Conservation (phyloP, 64 coral and sea anemone species). For the Actinia tenebrosa region DNA sequence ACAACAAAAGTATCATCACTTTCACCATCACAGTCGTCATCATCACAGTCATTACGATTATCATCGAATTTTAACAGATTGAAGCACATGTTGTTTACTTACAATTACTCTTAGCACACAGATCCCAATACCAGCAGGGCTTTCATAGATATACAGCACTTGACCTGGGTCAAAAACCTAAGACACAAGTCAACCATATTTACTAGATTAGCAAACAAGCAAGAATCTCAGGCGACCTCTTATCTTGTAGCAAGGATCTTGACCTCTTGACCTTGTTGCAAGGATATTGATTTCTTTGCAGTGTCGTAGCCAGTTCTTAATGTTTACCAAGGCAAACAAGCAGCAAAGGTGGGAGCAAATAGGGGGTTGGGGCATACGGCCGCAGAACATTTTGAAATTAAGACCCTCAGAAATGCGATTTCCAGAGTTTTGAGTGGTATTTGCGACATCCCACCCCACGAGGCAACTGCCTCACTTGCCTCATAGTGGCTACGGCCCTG, state of each 20-base stretch:
- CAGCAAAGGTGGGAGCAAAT: too few relatives aligned
- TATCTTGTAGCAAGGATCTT: background rate
- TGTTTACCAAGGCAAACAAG: too few relatives aligned
- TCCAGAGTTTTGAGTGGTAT: too few relatives aligned
- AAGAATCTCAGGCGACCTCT: background rate
- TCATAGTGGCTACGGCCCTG: too few relatives aligned
- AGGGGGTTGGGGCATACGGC: too few relatives aligned
- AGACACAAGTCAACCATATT: background rate
- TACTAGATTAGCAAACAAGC: background rate
- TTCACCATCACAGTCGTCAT: background rate
- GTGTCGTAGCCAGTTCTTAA: too few relatives aligned
- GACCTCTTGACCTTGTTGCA: background rate
- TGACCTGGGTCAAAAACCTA: constrained; percentile 97
- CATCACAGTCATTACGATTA: background rate
- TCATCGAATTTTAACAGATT: background rate
- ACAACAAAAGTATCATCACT: too few relatives aligned
- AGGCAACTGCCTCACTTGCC: too few relatives aligned
- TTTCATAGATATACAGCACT: constrained; percentile 96
- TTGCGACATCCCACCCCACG: too few relatives aligned
- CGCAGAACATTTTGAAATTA: too few relatives aligned
- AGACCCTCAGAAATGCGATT: too few relatives aligned
- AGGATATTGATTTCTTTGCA: too few relatives aligned
- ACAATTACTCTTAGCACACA: constrained; percentile 94
- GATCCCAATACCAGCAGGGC: constrained; percentile 96
- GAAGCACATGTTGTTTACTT: constrained; percentile 26